These are phyloP conservation scores for Molossus molossus DNA, from an alignment of 2,797 vertebrate genomes.

Conservation along the genomic window DNA sequence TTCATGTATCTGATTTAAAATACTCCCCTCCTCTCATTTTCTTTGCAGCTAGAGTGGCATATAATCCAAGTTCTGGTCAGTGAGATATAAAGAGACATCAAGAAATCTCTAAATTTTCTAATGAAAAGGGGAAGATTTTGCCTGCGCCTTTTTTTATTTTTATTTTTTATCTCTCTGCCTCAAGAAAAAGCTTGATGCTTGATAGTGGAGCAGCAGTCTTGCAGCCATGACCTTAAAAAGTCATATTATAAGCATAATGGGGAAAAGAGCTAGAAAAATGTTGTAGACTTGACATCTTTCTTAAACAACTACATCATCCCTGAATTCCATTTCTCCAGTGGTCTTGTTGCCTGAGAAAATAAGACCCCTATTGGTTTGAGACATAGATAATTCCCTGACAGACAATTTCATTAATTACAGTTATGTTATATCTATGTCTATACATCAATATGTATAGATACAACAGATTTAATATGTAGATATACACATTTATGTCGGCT, in stretches of 20 bases:
- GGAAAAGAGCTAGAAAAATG: constrained; percentile 30
- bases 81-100: constrained; percentile 46
- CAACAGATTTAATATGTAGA: not conserved
- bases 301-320: not conserved
- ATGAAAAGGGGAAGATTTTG: constrained; percentile 7
- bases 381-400: constrained; percentile 19
- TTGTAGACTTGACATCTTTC: not conserved
- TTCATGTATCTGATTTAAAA: constrained; percentile 46
- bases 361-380: constrained; percentile 15
- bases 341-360: constrained; percentile 46
- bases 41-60: not conserved
- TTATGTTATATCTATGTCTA: not conserved
- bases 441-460: constrained; percentile 2
- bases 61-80: not conserved
- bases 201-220: not conserved
- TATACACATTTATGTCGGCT: constrained; percentile 25
- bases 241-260: constrained; percentile 31
- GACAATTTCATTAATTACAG: not conserved
- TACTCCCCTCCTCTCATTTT: not conserved
- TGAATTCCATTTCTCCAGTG: not conserved
- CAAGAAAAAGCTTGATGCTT: not conserved
- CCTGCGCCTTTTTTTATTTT: not conserved
- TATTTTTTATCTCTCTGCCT: not conserved
- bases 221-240: constrained; percentile 25
- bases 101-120: constrained; percentile 51